phyloP scores from a whole-genome alignment of 2,888 invertebrate species.

The Pammene aurita region DNA sequence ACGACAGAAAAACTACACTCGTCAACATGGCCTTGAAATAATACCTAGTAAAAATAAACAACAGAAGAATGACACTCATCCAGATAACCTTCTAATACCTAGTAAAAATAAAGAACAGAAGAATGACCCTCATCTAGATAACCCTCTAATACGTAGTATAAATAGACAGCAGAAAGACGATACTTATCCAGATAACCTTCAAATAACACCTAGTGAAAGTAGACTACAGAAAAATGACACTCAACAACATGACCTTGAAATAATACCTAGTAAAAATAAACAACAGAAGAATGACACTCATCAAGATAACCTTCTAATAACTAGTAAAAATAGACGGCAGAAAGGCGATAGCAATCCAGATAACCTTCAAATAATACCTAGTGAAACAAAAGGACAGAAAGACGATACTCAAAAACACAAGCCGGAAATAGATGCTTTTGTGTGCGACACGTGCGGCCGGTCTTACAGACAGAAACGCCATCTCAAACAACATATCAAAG shows the following conservation, averaged over 20 bases:
- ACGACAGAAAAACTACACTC: neutral
- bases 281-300: neutral
- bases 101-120: too few relatives aligned
- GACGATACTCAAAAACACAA: neutral
- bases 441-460: slow-evolving; percentile 1
- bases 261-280: neutral
- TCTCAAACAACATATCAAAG: neutral
- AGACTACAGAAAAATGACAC: too few relatives aligned
- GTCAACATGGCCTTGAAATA: too few relatives aligned
- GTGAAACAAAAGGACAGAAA: neutral
- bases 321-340: too few relatives aligned
- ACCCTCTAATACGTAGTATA: neutral
- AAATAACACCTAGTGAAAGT: too few relatives aligned
- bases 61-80: too few relatives aligned
- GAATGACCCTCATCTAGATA: too few relatives aligned
- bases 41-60: too few relatives aligned
- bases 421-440: neutral
- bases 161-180: neutral
- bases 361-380: neutral
- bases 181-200: neutral
- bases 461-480: neutral
- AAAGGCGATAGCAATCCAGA: too few relatives aligned
- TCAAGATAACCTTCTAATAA: too few relatives aligned
- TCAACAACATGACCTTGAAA: too few relatives aligned
- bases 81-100: too few relatives aligned